Evolutionary conservation across 1,140 invertebrate species (phyloP), one percentile per base, ranked within the genome.

Genomic region (Parasteatoda tepidariorum): DNA sequence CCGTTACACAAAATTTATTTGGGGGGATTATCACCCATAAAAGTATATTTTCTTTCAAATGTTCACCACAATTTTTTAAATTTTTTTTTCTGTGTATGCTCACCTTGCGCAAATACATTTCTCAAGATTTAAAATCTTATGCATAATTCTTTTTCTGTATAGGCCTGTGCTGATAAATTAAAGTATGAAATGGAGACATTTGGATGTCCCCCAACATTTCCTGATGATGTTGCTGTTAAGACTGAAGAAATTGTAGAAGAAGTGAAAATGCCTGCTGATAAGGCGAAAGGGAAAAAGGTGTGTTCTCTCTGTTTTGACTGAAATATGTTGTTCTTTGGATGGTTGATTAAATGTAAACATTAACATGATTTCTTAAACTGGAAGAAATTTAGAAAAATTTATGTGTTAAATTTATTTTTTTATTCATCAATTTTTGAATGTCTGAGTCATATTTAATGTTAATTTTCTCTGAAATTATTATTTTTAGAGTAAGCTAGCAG

Each of bases 251-350:
- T 89, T 54, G 89, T 91, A 38, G 91, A 92, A 90, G 90, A 79
- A 92, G 93, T 87, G 87, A 93, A 85, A 88, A 94, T 38, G 92
- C 96, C 96, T 89, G 96, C 95, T 89, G 96, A 99, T 89, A 99
- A 99, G 90, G 94, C 95, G 79, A 99, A 99, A 91, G 96, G 97
- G 24, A 99, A 99, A 89, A 99, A 99, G 90, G 94, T 94, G 89
- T 33, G 28, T 62, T 48, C 54, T 33, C 31, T 59, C 26, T 28
- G 9, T 73, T 13, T 73, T 73, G 18, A 13, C 9, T 48, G 38
- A 13, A 18, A 48, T 83, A 30, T 62, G 62, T 68, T 34, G 34
- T 68, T 41, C 38, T 48, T 48, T n/a, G 13, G 13, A 13, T 41
- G 13, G 13, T 41, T 41, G 38, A 41, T 41, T 41, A 41, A 41